A percentile compares a stretch with the other conserved stretches of the same genome.
phyloP scores from a whole-genome alignment of 1,140 invertebrate genomes.

The Portunus trituberculatus region DNA sequence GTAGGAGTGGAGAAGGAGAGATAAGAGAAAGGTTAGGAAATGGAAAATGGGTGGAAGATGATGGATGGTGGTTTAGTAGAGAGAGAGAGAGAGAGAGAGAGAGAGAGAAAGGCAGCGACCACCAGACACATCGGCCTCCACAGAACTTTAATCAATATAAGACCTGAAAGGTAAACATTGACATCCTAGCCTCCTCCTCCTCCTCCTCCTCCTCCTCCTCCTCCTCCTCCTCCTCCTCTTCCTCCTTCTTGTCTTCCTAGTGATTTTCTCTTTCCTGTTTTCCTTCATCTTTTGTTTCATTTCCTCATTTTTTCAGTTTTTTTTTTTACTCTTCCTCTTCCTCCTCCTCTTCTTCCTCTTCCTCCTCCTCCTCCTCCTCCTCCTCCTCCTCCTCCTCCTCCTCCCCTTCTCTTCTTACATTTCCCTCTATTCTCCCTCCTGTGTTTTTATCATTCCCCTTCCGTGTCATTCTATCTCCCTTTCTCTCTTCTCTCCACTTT shows the following conservation, averaged over 20 bases:
- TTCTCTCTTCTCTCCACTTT: too few species aligned
- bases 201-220: background rate
- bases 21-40: background rate
- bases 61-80: background rate
- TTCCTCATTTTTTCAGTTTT: background rate
- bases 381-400: background rate
- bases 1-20: too few species aligned
- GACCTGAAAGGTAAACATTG: background rate
- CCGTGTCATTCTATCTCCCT: too few species aligned
- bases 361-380: background rate
- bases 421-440: background rate
- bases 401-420: background rate
- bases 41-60: background rate
- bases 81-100: background rate
- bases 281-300: background rate
- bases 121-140: background rate
- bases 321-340: background rate
- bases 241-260: background rate
- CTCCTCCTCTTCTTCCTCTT: background rate
- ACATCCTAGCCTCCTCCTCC: background rate
- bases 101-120: background rate
- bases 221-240: slow-evolving; percentile 7
- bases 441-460: too few species aligned
- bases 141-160: slow-evolving; percentile 40
- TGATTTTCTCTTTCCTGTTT: background rate